Conservation (phyloP, 2,888 invertebrate species). For the Heteromyza rotundicornis region DNA sequence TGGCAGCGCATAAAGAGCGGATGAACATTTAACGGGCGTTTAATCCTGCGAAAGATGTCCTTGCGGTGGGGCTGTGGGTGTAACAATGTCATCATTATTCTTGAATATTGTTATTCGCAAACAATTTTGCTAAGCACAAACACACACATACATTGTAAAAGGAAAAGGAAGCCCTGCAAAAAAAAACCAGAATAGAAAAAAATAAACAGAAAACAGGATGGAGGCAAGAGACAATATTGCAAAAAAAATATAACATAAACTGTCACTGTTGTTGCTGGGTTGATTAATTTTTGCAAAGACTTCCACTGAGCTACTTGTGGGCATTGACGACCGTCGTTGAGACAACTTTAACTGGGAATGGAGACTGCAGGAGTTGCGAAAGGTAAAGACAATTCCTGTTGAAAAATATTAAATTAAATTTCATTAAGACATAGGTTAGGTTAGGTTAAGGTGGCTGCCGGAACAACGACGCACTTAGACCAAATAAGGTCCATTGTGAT, state of each 20-base stretch:
- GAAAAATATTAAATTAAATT: too few relatives aligned
- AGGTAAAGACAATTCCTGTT: too few relatives aligned
- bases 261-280: constrained; percentile 53
- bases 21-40: constrained; percentile 52
- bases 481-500: too few relatives aligned
- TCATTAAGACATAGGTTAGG: too few relatives aligned
- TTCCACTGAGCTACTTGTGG: constrained; percentile 18
- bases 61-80: constrained; percentile 45
- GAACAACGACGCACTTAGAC: too few relatives aligned
- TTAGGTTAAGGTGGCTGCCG: too few relatives aligned
- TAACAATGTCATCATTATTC: constrained; percentile 58
- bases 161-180: too few relatives aligned
- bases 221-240: constrained; percentile 23
- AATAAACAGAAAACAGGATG: constrained; percentile 5
- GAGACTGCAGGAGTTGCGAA: too few relatives aligned
- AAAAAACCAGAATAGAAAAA: too few relatives aligned
- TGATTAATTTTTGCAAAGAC: constrained; percentile 45
- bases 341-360: too few relatives aligned
- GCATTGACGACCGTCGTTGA: constrained; percentile 2
- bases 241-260: constrained; percentile 46
- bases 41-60: constrained; percentile 54
- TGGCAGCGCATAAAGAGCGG: constrained; percentile 27
- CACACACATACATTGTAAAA: constrained; percentile 22
- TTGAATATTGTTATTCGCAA: constrained; percentile 56
- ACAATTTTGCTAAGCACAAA: constrained; percentile 52